Evolutionary conservation across 2,113 vertebrate genomes (phyloP), one percentile per base, ranked within the genome.

Genomic region (Turdus rufiventris): DNA sequence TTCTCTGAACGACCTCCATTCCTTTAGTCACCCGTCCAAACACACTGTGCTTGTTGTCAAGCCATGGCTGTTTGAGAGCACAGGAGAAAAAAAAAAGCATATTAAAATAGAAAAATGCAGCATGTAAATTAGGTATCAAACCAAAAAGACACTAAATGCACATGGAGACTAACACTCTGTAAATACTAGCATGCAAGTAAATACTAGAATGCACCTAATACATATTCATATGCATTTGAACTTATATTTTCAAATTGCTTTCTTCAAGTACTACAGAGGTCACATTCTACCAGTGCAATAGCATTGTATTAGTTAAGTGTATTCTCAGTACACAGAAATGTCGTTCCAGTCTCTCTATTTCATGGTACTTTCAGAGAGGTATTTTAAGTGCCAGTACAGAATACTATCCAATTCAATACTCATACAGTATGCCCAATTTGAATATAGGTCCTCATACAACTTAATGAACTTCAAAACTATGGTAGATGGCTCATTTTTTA

Each of bases 1-100:
- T 99, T 98, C 99, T 98, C 95, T 99, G 99, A 56, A 99, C 99
- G 14, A 99, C 99, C 97, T 99, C 99, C 99, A 99, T 99, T 88
- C 99, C 99, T 98, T 99, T 99, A 2, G 98, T 98, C 66, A 99
- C 99, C 34, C 99, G 94, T 94, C 99, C 99, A 89, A 99, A 99
- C 36, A 99, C 99, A 0, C 99, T 99, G 97, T 99, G 99, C 95
- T 99, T 99, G 98, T 99, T 99, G 96, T 99, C 99, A 8, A 99
- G 98, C 99, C 99, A 99, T 0, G 99, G 99, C 99, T 99, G 96
- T 67, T 91, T 6, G 38, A 87, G 31, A 65, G 38, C 38, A 96
- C 7, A 43, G n/a, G 47, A 89, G 40, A 92, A 73, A 94, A n/a
- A 94, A n/a, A 81, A 34, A 8, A 34, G 6, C 20, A 5, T 26